A percentile compares a stretch with the other conserved stretches of the same genome.
These are phyloP conservation scores for Philaenus spumarius DNA, from an alignment of 1,140 invertebrate species.

Conservation along the genomic window DNA sequence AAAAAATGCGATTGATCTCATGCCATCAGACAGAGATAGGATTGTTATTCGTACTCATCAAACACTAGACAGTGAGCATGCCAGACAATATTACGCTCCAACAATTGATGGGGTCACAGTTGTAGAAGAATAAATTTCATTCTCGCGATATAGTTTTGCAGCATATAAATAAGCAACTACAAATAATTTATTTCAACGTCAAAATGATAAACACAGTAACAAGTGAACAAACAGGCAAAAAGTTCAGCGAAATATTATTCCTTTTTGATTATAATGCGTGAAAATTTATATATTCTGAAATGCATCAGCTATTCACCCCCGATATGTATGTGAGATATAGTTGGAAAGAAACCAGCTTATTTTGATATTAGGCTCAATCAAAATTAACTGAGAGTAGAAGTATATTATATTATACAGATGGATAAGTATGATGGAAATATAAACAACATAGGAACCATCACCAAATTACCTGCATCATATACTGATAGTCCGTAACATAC, in stretches of 20 bases:
- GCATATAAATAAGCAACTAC: constrained; percentile 32
- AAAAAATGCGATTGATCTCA: constrained; percentile 35
- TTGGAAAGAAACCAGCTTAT: constrained; percentile 36
- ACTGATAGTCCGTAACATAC: constrained; percentile 39
- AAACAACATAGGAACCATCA: constrained; percentile 18
- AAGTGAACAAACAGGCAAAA: constrained; percentile 23
- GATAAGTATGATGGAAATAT: background rate
- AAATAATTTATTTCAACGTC: constrained; percentile 39
- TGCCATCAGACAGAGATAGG: constrained; percentile 38
- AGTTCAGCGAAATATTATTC: constrained; percentile 26
- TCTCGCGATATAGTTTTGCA: constrained; percentile 40
- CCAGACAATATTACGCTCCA: constrained; percentile 39
- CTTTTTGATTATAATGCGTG: constrained; percentile 30
- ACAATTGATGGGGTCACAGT: constrained; percentile 41
- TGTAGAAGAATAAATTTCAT: constrained; percentile 38
- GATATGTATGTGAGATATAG: constrained; percentile 38
- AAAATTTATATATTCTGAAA: constrained; percentile 29
- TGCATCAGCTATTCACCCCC: constrained; percentile 38
- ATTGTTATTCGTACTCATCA: constrained; percentile 38
- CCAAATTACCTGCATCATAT: constrained; percentile 36
- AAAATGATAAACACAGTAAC: constrained; percentile 30
- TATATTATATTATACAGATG: constrained; percentile 32
- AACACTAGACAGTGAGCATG: constrained; percentile 38
- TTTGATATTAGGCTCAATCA: constrained; percentile 36
- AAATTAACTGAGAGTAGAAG: constrained; percentile 33